Conservation (phyloP, 2,797 vertebrate species). For the Falco novaeseelandiae region DNA sequence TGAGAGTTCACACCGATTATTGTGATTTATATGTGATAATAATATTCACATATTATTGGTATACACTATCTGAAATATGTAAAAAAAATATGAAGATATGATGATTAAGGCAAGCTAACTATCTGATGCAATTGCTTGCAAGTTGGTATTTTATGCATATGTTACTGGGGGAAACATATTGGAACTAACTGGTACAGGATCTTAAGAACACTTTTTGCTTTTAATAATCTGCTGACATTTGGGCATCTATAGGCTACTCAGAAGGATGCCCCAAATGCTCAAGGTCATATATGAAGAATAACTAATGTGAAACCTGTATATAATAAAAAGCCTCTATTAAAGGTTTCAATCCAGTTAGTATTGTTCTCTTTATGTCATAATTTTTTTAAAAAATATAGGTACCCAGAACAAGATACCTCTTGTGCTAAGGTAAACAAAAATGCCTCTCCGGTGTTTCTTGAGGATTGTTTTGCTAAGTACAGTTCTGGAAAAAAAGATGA, state of each 20-base stretch:
- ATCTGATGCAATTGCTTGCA: neutral
- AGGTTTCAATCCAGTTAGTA: neutral
- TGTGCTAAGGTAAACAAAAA: neutral
- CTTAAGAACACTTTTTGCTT: neutral
- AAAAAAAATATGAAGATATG: neutral
- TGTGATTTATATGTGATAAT: too few species aligned
- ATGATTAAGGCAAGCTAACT: neutral
- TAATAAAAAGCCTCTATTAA: neutral
- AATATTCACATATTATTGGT: neutral
- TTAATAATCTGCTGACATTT: neutral
- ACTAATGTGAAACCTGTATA: neutral
- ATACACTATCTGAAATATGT: neutral
- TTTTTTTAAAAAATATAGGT: neutral
- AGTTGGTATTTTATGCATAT: neutral
- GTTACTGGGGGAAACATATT: neutral
- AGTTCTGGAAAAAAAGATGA: neutral
- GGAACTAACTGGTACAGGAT: neutral
- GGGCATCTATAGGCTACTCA: neutral
- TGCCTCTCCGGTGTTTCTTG: neutral
- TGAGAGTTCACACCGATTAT: neutral
- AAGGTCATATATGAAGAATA: accelerated
- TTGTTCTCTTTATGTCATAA: neutral
- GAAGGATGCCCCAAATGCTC: neutral
- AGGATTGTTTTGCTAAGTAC: neutral
- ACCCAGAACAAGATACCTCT: neutral